Percentiles rank a stretch among this genome's conserved stretches.
These are phyloP conservation scores for Drosophila austrosaltans DNA, from an alignment of 2,888 invertebrate species.

Conservation along the genomic window DNA sequence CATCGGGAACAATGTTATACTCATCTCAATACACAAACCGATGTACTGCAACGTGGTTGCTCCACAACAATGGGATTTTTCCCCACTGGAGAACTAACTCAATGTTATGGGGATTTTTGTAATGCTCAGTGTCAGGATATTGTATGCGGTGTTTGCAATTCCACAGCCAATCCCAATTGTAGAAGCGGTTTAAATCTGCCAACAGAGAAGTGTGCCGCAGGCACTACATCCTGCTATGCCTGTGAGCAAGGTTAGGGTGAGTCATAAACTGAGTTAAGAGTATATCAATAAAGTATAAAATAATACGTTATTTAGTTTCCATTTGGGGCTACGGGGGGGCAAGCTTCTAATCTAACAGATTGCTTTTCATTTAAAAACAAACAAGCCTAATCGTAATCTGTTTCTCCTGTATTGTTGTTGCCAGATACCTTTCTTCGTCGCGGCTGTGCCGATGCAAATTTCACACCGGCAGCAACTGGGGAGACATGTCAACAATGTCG, in stretches of 20 bases:
- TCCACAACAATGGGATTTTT: conserved; percentile 76
- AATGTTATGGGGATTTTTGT: conserved; percentile 77
- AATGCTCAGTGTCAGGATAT: conserved; percentile 72
- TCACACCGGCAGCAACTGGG: conserved; percentile 22
- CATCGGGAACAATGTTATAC: conserved; percentile 75
- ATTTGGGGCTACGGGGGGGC: neutral
- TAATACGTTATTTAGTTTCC: neutral
- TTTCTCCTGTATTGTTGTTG: neutral
- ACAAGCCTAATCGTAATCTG: neutral
- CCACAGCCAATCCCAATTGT: conserved; percentile 64
- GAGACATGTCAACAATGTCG: conserved; percentile 75
- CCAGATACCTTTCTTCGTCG: conserved; percentile 71
- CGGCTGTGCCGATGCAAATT: conserved; percentile 68
- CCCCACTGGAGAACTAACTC: conserved; percentile 67
- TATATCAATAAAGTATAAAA: neutral
- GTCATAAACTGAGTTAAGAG: conserved; percentile 7
- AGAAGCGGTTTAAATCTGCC: conserved; percentile 53
- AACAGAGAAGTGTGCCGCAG: conserved; percentile 57
- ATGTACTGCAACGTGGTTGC: conserved; percentile 75
- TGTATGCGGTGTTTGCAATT: conserved; percentile 74
- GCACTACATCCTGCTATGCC: conserved; percentile 72
- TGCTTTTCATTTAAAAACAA: too few species aligned
- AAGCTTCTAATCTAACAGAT: too few species aligned
- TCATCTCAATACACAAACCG: conserved; percentile 69
- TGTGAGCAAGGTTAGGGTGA: conserved; percentile 75